Evolutionary conservation across 2,113 vertebrate species (phyloP).

Genomic region (Alligator sinensis): DNA sequence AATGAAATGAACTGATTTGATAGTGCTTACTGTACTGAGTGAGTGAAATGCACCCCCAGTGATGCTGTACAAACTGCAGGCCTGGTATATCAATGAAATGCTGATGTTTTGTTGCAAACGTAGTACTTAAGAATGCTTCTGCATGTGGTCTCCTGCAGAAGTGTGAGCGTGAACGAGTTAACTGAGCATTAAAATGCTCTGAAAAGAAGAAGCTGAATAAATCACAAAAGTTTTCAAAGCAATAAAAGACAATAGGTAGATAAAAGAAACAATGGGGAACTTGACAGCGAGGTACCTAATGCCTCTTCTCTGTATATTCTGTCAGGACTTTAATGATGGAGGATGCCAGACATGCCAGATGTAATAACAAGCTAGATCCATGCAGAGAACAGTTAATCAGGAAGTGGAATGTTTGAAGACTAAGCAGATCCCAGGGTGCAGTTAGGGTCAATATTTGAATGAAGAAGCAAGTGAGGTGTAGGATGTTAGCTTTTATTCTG

Average conservation of each 20-base stretch:
- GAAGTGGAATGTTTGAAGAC: not conserved
- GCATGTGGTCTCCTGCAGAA: fast-evolving
- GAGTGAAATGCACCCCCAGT: not conserved
- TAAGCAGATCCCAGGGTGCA: not conserved
- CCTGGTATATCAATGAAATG: not conserved
- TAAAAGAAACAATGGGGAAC: not conserved
- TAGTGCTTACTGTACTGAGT: not conserved
- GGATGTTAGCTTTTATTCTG: not conserved
- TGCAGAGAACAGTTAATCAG: not conserved
- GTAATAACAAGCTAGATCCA: not conserved
- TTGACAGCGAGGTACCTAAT: too few species aligned
- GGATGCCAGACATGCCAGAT: not conserved
- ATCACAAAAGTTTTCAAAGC: not conserved
- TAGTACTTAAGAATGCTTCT: not conserved
- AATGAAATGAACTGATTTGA: not conserved
- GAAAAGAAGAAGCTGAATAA: not conserved
- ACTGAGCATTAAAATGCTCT: not conserved
- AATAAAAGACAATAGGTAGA: not conserved
- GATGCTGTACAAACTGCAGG: not conserved
- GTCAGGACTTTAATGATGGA: not conserved
- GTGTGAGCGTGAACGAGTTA: not conserved
- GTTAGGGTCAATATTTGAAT: not conserved
- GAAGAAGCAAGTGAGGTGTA: not conserved
- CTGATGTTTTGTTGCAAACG: not conserved
- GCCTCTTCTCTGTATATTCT: not conserved